Percentiles rank a stretch among this genome's conserved stretches.
Conservation (phyloP, 2,113 vertebrate species). For the Pongo pygmaeus region DNA sequence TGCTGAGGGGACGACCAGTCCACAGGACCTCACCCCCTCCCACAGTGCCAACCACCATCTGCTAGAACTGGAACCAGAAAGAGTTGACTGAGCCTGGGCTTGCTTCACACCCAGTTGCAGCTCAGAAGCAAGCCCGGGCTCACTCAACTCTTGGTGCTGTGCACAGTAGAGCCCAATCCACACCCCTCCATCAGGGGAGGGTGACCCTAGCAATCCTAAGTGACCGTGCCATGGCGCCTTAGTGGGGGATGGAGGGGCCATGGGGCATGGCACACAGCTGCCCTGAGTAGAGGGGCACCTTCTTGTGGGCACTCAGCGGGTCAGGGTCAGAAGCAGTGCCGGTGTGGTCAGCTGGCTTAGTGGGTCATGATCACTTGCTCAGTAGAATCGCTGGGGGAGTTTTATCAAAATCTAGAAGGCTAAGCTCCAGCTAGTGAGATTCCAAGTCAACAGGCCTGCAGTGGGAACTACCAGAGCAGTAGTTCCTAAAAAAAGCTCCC, state of each 20-base stretch:
- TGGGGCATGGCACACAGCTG: neutral
- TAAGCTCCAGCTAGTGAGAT: fast-evolving
- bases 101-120: too few relatives aligned
- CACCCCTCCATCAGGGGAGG: neutral
- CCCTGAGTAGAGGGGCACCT: neutral
- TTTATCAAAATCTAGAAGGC: neutral
- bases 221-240: neutral
- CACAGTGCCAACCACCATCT: neutral
- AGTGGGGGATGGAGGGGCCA: too few relatives aligned
- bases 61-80: neutral
- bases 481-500: neutral
- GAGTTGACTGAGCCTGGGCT: too few relatives aligned
- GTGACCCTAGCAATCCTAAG: neutral
- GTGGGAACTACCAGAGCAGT: neutral
- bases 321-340: neutral
- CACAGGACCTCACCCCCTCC: fast-evolving
- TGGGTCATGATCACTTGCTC: neutral
- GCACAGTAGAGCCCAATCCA: neutral
- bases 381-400: neutral
- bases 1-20: neutral
- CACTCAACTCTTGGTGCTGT: neutral
- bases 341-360: neutral
- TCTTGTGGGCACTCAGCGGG: neutral
- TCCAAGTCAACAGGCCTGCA: neutral
- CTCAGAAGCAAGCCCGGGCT: neutral